Percentiles rank a stretch among this genome's conserved stretches.
These are phyloP conservation scores for Drosophila picticornis DNA, from an alignment of 2,888 invertebrate species.

Conservation along the genomic window DNA sequence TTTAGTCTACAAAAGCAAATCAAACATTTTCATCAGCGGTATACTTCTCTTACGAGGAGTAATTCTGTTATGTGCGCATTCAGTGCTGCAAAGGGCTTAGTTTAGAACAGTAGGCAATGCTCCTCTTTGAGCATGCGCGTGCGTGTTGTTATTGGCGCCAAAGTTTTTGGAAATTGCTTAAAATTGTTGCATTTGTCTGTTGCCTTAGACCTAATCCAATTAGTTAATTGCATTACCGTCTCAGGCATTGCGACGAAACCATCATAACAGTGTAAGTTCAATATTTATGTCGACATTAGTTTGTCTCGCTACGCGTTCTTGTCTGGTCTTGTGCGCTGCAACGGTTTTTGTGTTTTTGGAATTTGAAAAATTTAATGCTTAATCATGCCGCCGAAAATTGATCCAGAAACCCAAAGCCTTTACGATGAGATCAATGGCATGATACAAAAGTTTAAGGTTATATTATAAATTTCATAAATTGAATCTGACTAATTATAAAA, in stretches of 20 bases:
- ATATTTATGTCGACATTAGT: conserved; percentile 62
- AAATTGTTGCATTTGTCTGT: conserved; percentile 35
- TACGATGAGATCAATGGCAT: conserved; percentile 93
- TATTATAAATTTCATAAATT: neutral
- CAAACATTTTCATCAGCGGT: neutral
- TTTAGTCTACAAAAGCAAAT: too few species aligned
- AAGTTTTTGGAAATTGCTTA: conserved; percentile 32
- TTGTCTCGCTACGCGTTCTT: conserved; percentile 54
- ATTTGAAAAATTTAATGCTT: conserved; percentile 38
- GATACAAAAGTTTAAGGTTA: conserved; percentile 92
- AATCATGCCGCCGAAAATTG: conserved; percentile 92
- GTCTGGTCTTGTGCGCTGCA: conserved; percentile 38
- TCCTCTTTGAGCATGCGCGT: conserved; percentile 32
- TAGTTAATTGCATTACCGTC: conserved; percentile 82
- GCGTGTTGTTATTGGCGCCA: conserved; percentile 22
- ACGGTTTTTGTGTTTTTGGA: conserved; percentile 24
- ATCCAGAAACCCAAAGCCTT: conserved; percentile 91
- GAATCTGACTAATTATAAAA: neutral
- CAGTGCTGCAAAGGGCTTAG: conserved; percentile 1
- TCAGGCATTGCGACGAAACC: conserved; percentile 38
- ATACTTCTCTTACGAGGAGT: neutral
- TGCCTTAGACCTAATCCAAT: conserved; percentile 73
- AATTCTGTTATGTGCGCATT: conserved; percentile 13
- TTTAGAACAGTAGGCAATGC: neutral
- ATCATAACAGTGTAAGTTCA: conserved; percentile 64